Evolutionary conservation across 2,888 invertebrate genomes (phyloP), one percentile per base, ranked within the genome.

Genomic region (Graphium colonna): DNA sequence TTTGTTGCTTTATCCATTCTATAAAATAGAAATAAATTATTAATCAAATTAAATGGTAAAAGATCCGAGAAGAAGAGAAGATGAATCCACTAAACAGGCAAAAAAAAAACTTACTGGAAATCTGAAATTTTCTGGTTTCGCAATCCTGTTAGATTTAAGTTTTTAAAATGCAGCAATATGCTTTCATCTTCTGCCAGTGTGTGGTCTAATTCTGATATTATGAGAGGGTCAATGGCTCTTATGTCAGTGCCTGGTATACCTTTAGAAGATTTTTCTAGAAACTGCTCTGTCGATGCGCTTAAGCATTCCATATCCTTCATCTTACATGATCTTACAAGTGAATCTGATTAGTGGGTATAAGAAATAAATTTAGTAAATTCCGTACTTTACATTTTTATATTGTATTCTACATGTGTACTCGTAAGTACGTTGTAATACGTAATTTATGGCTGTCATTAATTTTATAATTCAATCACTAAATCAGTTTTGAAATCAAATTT

Each of bases 91-190:
- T n/a, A 12, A 36, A 10, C n/a, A n/a, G n/a, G n/a, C 33, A 10
- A 33, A 33, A 52, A 41, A 12, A n/a, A 41, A 54, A 13, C 82
- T 77, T 68, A 84, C 85, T 72, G 67, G 54, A 83, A 81, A 31
- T 78, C 73, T 0, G 72, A 71, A 51, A 85, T 73, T 47, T 74
- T 67, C 58, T 75, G 76, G 45, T 74, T 65, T 52, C 73, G 82
- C 49, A 87, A 57, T 28, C 86, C 86, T 1, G 74, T 74, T 4
- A 86, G 60, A n/a, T 60, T 76, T 5, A 83, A 45, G 55, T 84
- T 77, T 41, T 67, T 76, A 18, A 75, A 75, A 21, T 73, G 69
- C 33, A 80, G 62, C 13, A 60, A 57, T 0, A 79, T 38, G 1
- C 71, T 73, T 28, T 70, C 57, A 5, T 59, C 63, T 10, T 73